Evolutionary conservation across 2,888 invertebrate genomes (phyloP), one percentile per base, ranked within the genome.

Genomic region (Cryptus armator): DNA sequence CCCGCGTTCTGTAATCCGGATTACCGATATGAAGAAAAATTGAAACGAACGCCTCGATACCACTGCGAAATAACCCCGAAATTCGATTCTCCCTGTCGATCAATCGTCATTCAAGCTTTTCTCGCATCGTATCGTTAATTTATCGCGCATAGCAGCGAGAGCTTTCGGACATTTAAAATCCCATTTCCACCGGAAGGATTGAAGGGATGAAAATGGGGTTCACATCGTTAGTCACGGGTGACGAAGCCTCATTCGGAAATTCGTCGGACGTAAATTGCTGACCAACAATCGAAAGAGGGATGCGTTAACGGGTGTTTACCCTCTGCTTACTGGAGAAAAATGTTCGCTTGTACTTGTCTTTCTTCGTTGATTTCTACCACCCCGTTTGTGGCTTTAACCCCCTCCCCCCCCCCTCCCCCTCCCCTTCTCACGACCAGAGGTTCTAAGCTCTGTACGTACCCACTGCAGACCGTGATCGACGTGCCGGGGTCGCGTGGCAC

Each of bases 401-500:
- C 44, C 51, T 19, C 24, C 24, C 24, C 24, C 24, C 24, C 24
- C 24, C 24, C 24, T 2, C 24, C 3, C 24, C 24, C 24, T 24
- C 24, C 24, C 24, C 3, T 24, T 24, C 24, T 24, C 24, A 24
- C 24, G 24, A 48, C 12, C 56, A 37, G 72, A 59, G 51, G 59
- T 37, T 84, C 74, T 32, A 32, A 80, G 59, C 48, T 67, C 32
- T 67, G 51, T 16, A 32, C 67, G 56, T 62, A 64, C 32, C 19
- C 29, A 19, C 32, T 24, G 48, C 12, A 44, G n/a, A 16, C 77
- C 68, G 29, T 79, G 76, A 78, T 70, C 48, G 84, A 75, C 64
- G 59, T 79, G 72, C 74, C 78, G 85, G 37, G 85, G 89, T 91
- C 90, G 90, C 90, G 90, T 91, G 91, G 90, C 90, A 75, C 85